These are phyloP conservation scores for Neotoxoptera formosana DNA, from an alignment of 1,140 invertebrate genomes.

Conservation along the genomic window DNA sequence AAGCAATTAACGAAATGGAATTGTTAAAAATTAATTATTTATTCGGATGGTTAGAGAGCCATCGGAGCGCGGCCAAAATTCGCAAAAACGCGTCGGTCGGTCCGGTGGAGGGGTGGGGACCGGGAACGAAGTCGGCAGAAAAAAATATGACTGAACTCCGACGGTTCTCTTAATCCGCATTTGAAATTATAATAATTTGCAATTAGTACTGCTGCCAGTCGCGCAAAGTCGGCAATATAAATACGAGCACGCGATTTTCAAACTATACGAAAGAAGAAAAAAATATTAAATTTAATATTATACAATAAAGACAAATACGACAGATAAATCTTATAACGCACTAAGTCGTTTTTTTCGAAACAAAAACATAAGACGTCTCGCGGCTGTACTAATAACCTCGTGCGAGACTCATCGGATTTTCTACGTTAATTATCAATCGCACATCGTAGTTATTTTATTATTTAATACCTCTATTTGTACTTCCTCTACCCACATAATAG, in stretches of 20 bases:
- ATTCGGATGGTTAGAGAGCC: constrained; percentile 45
- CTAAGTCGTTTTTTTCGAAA: not conserved
- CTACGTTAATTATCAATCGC: not conserved
- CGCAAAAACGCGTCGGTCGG: not conserved
- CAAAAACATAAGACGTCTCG: not conserved
- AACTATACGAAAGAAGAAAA: not conserved
- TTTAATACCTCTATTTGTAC: too few species aligned
- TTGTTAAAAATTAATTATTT: constrained; percentile 57
- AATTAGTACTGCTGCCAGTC: constrained; percentile 26
- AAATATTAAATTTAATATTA: not conserved
- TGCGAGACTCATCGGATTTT: not conserved
- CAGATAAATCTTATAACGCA: not conserved
- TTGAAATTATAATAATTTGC: constrained; percentile 56
- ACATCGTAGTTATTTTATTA: not conserved
- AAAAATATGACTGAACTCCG: constrained; percentile 14
- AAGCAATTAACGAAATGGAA: constrained; percentile 56
- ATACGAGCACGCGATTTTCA: not conserved
- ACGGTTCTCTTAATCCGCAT: constrained; percentile 42
- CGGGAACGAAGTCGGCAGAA: not conserved
- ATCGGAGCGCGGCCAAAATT: constrained; percentile 31
- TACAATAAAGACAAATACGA: not conserved
- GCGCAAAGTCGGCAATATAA: not conserved
- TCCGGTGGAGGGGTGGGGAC: not conserved
- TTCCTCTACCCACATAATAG: not conserved
- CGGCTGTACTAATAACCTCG: not conserved